phyloP scores from a whole-genome alignment of 2,113 vertebrate species.

The Oreochromis spilurus region DNA sequence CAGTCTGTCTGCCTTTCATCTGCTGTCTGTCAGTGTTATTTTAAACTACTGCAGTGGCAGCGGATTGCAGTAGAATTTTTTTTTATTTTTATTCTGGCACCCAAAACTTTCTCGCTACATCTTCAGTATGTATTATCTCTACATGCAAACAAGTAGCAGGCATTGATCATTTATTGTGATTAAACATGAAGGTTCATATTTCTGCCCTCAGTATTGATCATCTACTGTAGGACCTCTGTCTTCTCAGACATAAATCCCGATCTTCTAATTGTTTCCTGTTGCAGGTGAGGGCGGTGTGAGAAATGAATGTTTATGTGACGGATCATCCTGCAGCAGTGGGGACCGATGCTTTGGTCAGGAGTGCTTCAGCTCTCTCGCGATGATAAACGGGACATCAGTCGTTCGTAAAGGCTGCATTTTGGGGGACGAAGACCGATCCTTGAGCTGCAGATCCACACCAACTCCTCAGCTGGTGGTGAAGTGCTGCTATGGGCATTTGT shows the following conservation, averaged over 20 bases:
- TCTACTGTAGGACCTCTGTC: not conserved
- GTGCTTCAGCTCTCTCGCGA: conserved; percentile 85
- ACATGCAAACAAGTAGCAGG: not conserved
- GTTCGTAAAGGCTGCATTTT: conserved; percentile 88
- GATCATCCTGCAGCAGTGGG: conserved; percentile 76
- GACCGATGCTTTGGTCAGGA: conserved; percentile 82
- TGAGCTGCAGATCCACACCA: conserved; percentile 77
- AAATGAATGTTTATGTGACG: conserved; percentile 86
- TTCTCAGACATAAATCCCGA: not conserved
- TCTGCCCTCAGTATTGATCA: not conserved
- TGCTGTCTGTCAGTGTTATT: conserved; percentile 56
- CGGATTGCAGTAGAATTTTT: conserved; percentile 13
- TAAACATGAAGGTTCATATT: not conserved
- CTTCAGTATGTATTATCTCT: not conserved
- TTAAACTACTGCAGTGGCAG: conserved; percentile 47
- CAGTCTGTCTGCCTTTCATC: conserved; percentile 50
- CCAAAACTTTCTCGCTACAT: not conserved
- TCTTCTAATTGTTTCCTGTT: not conserved
- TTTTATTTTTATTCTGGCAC: not conserved
- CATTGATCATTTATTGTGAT: not conserved
- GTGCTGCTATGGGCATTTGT: conserved; percentile 89
- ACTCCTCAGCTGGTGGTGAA: conserved; percentile 82
- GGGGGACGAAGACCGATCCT: conserved; percentile 74
- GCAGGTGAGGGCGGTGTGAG: conserved; percentile 75
- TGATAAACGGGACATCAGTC: conserved; percentile 79